phyloP scores from a whole-genome alignment of 2,113 vertebrate genomes.

The Ciconia maguari region DNA sequence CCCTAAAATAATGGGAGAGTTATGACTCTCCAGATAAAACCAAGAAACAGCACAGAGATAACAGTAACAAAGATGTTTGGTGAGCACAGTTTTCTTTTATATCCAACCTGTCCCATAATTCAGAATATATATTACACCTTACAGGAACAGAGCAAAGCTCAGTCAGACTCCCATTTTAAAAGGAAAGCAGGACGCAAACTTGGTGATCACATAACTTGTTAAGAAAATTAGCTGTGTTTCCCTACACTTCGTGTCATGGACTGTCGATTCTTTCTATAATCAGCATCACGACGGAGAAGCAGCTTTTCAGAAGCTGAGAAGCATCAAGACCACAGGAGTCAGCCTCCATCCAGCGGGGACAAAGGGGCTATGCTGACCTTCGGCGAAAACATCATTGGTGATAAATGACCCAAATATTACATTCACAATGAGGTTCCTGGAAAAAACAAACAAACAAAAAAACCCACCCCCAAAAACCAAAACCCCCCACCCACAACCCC shows the following conservation, averaged over 20 bases:
- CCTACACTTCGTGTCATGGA: rapidly evolving
- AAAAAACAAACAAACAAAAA: not conserved
- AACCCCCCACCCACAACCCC: not conserved
- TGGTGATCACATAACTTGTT: not conserved
- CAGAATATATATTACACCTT: not conserved
- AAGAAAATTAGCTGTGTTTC: not conserved
- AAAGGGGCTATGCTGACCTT: not conserved
- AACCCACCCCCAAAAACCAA: too few relatives aligned
- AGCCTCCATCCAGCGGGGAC: not conserved
- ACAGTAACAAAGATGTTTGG: not conserved
- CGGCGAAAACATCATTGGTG: rapidly evolving
- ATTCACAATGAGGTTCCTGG: not conserved
- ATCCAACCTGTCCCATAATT: not conserved
- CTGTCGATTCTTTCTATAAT: not conserved
- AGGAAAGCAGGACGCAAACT: not conserved
- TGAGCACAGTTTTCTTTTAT: not conserved
- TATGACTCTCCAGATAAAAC: not conserved
- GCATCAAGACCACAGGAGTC: not conserved
- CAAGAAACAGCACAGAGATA: not conserved
- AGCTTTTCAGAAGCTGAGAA: not conserved
- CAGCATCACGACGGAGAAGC: not conserved
- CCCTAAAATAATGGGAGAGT: not conserved
- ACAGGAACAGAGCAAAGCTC: not conserved
- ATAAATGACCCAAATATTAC: not conserved
- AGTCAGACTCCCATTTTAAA: not conserved